Evolutionary conservation across 2,113 vertebrate species (phyloP), one percentile per base, ranked within the genome.

Genomic region (Lophura nycthemera): DNA sequence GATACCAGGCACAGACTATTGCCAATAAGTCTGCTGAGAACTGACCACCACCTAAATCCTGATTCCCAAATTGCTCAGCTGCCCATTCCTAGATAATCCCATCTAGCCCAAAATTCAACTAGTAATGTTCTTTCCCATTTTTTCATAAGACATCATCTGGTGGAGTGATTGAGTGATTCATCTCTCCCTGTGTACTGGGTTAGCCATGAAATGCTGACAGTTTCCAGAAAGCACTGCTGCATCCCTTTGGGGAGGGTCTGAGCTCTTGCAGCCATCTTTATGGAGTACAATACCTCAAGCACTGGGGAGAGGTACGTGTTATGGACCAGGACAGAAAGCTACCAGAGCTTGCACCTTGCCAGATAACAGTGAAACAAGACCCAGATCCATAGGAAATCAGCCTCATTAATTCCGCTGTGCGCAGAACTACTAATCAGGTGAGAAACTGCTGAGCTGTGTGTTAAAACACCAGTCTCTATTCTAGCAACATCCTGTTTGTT

Each of bases 371-470:
- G 71, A 48, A 36, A 84, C n/a, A 85, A 88, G 82, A 92, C 60
- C 88, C 88, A 93, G 83, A 93, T 89, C 69, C 93, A 93, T 38
- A 88, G 64, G 73, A 82, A 94, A 94, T 83, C 56, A 89, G 64
- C n/a, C 60, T 91, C 79, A 67, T 88, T 91, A 92, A 94, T 77
- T 90, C 82, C 29, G 36, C 60, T 21, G 32, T 17, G 30, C 21
- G 29, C 14, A 43, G 36, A 95, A 71, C 32, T 40, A 8, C 56
- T 69, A 29, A 67, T 81, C 60, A 90, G 7, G 27, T 20, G 45
- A 90, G 88, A 60, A 88, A 80, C 8, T 1, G 1, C 54, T 8
- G 5, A 69, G 30, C 64, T n/a, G 16, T 17, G 8, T 52, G 29
- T 57, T 71, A 93, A 90, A 83, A 43, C 52, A 74, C n/a, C 42